These are phyloP conservation scores for Deroplatys truncata DNA, from an alignment of 2,888 invertebrate species.

Conservation along the genomic window DNA sequence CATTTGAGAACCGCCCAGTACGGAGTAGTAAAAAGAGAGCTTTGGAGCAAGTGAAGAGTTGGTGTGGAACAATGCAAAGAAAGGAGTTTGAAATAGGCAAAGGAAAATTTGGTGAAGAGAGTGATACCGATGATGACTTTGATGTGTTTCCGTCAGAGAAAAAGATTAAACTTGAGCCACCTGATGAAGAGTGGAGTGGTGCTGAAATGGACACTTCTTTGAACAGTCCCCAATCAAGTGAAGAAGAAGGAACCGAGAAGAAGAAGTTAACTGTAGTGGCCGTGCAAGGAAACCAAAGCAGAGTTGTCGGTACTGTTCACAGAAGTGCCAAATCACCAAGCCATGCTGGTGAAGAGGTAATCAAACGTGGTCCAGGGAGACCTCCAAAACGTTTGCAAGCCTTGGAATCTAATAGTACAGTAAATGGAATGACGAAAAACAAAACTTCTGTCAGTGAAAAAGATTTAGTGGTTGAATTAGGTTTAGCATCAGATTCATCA, in stretches of 20 bases:
- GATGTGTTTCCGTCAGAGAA: conserved; percentile 51
- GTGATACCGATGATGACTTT: conserved; percentile 48
- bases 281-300: background rate
- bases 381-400: conserved; percentile 13
- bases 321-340: background rate
- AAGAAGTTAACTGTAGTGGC: background rate
- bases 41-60: conserved; percentile 77
- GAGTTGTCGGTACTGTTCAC: background rate
- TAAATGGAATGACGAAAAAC: conserved; percentile 19
- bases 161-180: conserved; percentile 52
- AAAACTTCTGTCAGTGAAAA: background rate
- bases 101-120: conserved; percentile 49
- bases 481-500: conserved; percentile 27
- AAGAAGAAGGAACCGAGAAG: conserved; percentile 6
- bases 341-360: background rate
- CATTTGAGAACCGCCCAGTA: conserved; percentile 54
- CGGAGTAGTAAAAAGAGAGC: conserved; percentile 78
- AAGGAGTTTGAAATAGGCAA: conserved; percentile 37
- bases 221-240: conserved; percentile 11
- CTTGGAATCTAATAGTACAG: background rate
- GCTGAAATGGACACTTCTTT: conserved; percentile 5
- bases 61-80: conserved; percentile 66
- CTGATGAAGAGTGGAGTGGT: conserved; percentile 47
- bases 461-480: conserved; percentile 23
- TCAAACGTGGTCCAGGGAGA: conserved; percentile 20